These are phyloP conservation scores for Stenotaenia linearis DNA, from an alignment of 2,888 invertebrate genomes.

Conservation along the genomic window DNA sequence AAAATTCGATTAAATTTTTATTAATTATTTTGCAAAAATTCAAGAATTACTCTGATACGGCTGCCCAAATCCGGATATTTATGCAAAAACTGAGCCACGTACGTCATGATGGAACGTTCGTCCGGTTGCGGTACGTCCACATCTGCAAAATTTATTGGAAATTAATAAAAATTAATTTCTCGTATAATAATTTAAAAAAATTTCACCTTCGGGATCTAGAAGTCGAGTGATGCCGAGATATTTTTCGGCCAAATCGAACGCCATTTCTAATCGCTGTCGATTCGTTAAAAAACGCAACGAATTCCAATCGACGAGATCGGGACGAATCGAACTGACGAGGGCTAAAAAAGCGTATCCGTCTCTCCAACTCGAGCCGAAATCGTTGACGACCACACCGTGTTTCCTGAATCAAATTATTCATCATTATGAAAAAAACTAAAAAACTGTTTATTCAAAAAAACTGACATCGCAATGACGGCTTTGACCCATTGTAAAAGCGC, in stretches of 20 bases:
- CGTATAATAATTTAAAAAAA: not conserved
- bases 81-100: constrained; percentile 94
- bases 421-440: not conserved
- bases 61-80: constrained; percentile 53
- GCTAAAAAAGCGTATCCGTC: constrained; percentile 93
- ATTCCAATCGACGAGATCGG: constrained; percentile 73
- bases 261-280: constrained; percentile 76
- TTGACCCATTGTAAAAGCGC: constrained; percentile 91
- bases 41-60: no score
- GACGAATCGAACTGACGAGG: constrained; percentile 89
- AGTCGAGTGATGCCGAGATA: constrained; percentile 86
- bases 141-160: constrained; percentile 55
- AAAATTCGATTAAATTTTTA: no score
- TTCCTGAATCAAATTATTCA: constrained; percentile 57
- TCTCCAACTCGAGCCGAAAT: constrained; percentile 93
- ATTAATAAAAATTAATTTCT: no score
- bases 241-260: constrained; percentile 85
- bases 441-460: no score
- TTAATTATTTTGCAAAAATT: no score
- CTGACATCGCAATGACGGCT: constrained; percentile 73
- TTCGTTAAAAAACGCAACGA: constrained; percentile 72
- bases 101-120: constrained; percentile 97
- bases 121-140: constrained; percentile 94
- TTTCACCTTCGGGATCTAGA: constrained; percentile 72
- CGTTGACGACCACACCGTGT: constrained; percentile 78